Evolutionary conservation across 2,113 vertebrate species (phyloP).

Genomic region (Xerus inauris): DNA sequence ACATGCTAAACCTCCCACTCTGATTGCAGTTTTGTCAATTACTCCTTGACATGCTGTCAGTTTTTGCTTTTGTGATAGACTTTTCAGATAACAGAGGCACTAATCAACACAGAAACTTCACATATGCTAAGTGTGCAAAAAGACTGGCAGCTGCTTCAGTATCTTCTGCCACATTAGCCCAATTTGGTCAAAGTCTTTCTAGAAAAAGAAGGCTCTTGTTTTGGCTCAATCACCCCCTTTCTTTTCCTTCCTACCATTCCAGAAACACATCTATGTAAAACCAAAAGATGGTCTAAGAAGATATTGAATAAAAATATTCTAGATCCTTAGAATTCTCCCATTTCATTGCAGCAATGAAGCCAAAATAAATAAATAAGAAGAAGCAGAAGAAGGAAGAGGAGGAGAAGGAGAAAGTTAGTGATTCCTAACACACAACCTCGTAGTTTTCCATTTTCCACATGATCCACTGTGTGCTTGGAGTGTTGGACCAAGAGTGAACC

Average conservation of each 20-base stretch:
- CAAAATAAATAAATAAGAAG: background rate
- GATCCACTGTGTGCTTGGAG: background rate
- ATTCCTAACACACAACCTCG: background rate
- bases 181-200: constrained; percentile 11
- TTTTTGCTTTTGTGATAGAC: constrained; percentile 61
- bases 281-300: constrained; percentile 24
- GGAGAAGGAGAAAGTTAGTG: background rate
- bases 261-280: background rate
- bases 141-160: background rate
- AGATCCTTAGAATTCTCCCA: background rate
- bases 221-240: background rate
- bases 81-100: constrained; percentile 56
- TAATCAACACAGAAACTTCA: constrained; percentile 63
- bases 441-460: background rate
- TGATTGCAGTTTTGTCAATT: constrained; percentile 63
- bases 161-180: background rate
- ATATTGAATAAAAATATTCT: constrained; percentile 16
- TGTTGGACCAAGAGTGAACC: accelerated
- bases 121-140: background rate
- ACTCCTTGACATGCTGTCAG: constrained; percentile 53
- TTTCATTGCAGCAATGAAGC: background rate
- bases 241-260: background rate
- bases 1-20: constrained; percentile 19
- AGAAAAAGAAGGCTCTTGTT: background rate
- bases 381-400: too few species aligned